phyloP scores from a whole-genome alignment of 2,113 vertebrate genomes.

The Corythornis vintsioides region DNA sequence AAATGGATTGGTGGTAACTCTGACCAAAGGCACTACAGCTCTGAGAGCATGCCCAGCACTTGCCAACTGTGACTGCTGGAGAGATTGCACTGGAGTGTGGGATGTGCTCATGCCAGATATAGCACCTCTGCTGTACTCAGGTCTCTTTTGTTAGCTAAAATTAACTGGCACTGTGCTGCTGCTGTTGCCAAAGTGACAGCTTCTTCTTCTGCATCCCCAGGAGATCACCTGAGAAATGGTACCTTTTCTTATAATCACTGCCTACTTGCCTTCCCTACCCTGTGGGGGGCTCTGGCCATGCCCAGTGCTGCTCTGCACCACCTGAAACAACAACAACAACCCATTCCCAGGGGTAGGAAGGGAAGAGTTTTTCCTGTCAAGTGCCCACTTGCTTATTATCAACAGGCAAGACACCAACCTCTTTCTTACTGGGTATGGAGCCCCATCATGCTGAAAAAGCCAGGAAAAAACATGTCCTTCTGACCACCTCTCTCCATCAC shows the following conservation, averaged over 20 bases:
- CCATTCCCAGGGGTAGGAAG: neutral
- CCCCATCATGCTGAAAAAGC: neutral
- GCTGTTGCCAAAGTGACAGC: constrained; percentile 58
- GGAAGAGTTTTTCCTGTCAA: neutral
- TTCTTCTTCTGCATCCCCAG: constrained; percentile 20
- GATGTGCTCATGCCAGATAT: neutral
- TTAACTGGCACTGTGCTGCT: constrained; percentile 29
- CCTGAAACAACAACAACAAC: neutral
- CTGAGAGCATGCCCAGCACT: neutral
- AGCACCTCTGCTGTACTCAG: neutral
- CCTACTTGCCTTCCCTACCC: neutral
- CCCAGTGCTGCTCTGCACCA: neutral
- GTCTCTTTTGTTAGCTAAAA: constrained; percentile 56
- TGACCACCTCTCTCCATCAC: neutral
- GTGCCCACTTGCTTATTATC: neutral
- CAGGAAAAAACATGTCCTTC: neutral
- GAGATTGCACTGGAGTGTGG: neutral
- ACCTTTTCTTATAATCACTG: neutral
- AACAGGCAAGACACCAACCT: neutral
- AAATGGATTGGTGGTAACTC: neutral
- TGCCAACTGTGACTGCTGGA: neutral
- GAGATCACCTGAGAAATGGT: neutral
- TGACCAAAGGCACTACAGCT: neutral
- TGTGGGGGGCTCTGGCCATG: neutral
- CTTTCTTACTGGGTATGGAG: neutral